These are phyloP conservation scores for Vireo altiloquus DNA, from an alignment of 2,113 vertebrate genomes.

Conservation along the genomic window DNA sequence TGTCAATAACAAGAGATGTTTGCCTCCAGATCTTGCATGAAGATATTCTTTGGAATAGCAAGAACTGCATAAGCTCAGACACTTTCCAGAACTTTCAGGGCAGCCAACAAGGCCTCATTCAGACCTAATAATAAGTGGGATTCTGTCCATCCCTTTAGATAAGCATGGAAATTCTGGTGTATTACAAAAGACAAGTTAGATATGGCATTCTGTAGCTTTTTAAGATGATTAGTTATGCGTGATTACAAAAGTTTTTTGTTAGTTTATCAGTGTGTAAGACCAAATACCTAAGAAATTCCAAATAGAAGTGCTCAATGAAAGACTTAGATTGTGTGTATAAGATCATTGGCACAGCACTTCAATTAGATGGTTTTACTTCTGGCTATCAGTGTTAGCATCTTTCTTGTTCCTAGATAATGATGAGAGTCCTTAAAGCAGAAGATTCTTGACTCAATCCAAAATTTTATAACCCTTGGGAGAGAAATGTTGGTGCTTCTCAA, in stretches of 20 bases:
- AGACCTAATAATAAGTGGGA: neutral
- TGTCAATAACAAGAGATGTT: neutral
- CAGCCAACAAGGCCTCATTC: neutral
- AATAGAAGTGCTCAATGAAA: neutral
- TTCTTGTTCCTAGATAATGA: neutral
- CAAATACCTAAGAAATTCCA: neutral
- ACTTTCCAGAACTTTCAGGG: neutral
- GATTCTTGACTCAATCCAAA: neutral
- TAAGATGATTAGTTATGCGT: neutral
- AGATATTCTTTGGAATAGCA: neutral
- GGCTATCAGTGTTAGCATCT: neutral
- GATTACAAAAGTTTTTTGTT: neutral
- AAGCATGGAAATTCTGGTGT: neutral
- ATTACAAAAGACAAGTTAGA: neutral
- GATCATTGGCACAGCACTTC: neutral
- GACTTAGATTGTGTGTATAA: neutral
- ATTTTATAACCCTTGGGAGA: neutral
- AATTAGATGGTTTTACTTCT: neutral
- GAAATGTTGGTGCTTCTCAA: neutral
- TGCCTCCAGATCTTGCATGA: neutral
- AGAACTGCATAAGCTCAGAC: neutral
- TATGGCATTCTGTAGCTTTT: neutral
- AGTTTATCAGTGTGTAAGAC: neutral
- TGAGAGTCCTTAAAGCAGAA: neutral
- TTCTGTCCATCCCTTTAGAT: neutral